These are phyloP conservation scores for Halichoeres trimaculatus DNA, from an alignment of 2,113 vertebrate species.

Conservation along the genomic window DNA sequence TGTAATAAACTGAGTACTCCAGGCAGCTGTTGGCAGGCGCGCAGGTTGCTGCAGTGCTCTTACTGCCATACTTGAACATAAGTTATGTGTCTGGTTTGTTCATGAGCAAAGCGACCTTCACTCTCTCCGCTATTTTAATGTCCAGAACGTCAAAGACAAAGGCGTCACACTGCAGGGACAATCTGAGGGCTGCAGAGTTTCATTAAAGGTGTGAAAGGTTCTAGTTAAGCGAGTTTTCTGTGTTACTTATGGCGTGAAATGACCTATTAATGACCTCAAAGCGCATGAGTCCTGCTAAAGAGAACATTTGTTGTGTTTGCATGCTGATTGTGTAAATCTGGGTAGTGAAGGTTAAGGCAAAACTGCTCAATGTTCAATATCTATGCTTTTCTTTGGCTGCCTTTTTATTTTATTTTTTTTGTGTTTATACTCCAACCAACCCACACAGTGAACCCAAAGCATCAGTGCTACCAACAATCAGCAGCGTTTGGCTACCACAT, in stretches of 20 bases:
- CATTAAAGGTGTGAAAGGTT: constrained; percentile 1
- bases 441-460: neutral
- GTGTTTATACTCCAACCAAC: constrained; percentile 34
- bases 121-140: constrained; percentile 64
- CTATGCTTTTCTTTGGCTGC: neutral
- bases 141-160: constrained; percentile 46
- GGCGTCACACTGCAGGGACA: neutral
- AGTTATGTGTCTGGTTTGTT: constrained; percentile 55
- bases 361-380: too few species aligned
- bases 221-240: constrained; percentile 2
- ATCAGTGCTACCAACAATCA: neutral
- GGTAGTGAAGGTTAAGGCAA: neutral
- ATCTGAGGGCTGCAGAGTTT: constrained; percentile 6
- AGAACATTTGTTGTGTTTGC: constrained; percentile 17
- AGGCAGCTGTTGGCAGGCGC: neutral
- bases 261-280: neutral
- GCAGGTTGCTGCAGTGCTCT: constrained; percentile 42
- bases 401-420: neutral
- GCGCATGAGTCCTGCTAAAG: neutral
- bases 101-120: constrained; percentile 62
- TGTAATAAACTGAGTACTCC: constrained; percentile 19
- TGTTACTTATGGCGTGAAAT: constrained; percentile 18
- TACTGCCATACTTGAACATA: constrained; percentile 30
- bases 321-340: neutral
- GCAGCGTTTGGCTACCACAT: neutral